Evolutionary conservation across 2,113 vertebrate species (phyloP).

Genomic region (Cryptotis parvus): DNA sequence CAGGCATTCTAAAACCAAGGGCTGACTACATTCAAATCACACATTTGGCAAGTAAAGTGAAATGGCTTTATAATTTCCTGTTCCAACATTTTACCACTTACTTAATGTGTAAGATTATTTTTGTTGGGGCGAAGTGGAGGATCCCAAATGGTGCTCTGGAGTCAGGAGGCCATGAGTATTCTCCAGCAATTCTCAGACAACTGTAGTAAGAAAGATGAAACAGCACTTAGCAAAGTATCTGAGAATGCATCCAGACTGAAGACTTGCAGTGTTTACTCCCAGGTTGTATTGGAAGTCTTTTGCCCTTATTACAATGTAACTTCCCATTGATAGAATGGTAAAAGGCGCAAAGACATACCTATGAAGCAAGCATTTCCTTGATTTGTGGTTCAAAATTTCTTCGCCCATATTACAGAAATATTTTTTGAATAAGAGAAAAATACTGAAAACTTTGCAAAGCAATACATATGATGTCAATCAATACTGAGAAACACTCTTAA

Average conservation of each 20-base stretch:
- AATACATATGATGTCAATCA: background rate
- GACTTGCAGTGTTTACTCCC: too few relatives aligned
- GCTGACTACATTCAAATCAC: slow-evolving; percentile 1
- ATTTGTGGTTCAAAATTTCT: background rate
- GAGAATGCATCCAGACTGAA: too few relatives aligned
- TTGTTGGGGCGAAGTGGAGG: too few relatives aligned
- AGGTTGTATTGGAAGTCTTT: too few relatives aligned
- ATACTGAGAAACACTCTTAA: too few relatives aligned
- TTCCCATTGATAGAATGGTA: background rate
- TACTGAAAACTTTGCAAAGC: background rate
- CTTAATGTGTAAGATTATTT: background rate
- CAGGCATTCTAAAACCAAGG: background rate
- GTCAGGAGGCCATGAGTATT: too few relatives aligned
- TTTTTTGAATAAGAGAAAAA: background rate
- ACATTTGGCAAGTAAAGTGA: background rate
- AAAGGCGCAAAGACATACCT: background rate
- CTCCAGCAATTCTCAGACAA: too few relatives aligned
- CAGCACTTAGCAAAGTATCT: too few relatives aligned
- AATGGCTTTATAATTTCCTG: background rate
- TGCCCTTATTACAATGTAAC: background rate
- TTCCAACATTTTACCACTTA: background rate
- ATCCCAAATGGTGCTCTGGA: too few relatives aligned
- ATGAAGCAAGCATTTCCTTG: background rate
- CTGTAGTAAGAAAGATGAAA: too few relatives aligned
- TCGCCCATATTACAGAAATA: background rate